phyloP scores from a whole-genome alignment of 1,140 invertebrate species.

The Bombus terrestris region DNA sequence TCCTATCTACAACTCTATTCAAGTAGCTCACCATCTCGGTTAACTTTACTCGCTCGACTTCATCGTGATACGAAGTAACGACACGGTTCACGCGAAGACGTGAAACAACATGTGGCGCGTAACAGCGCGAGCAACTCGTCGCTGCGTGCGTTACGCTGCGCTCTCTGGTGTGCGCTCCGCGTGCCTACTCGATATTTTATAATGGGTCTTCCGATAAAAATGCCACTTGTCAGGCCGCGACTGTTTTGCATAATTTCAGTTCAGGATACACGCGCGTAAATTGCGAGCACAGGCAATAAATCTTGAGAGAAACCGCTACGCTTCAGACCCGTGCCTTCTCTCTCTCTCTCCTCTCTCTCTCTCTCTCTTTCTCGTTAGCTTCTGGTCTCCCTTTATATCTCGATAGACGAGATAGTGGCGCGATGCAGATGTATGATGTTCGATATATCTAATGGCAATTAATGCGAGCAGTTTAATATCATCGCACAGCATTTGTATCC shows the following conservation, averaged over 20 bases:
- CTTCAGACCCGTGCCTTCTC: background rate
- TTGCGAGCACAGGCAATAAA: slow-evolving; percentile 38
- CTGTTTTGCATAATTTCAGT: slow-evolving; percentile 50
- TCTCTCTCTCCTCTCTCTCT: background rate
- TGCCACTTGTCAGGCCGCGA: slow-evolving; percentile 21
- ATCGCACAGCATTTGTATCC: background rate
- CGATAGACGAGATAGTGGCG: slow-evolving; percentile 17
- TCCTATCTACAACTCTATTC: slow-evolving; percentile 39
- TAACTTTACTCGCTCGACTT: background rate
- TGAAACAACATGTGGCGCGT: slow-evolving; percentile 11
- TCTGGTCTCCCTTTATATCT: background rate
- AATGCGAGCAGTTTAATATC: slow-evolving; percentile 29
- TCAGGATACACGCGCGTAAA: slow-evolving; percentile 49
- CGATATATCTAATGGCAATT: slow-evolving; percentile 41
- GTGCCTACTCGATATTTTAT: slow-evolving; percentile 24
- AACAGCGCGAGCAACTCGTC: background rate
- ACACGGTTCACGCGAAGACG: slow-evolving; percentile 1
- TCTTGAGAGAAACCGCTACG: slow-evolving; percentile 40
- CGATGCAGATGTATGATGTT: slow-evolving; percentile 1
- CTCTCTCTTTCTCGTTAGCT: background rate
- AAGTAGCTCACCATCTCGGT: background rate
- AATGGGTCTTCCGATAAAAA: slow-evolving; percentile 37
- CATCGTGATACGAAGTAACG: background rate
- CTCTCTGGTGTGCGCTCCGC: background rate
- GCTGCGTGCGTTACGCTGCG: background rate